These are phyloP conservation scores for Irena cyanogastra DNA, from an alignment of 2,113 vertebrate species.

Conservation along the genomic window DNA sequence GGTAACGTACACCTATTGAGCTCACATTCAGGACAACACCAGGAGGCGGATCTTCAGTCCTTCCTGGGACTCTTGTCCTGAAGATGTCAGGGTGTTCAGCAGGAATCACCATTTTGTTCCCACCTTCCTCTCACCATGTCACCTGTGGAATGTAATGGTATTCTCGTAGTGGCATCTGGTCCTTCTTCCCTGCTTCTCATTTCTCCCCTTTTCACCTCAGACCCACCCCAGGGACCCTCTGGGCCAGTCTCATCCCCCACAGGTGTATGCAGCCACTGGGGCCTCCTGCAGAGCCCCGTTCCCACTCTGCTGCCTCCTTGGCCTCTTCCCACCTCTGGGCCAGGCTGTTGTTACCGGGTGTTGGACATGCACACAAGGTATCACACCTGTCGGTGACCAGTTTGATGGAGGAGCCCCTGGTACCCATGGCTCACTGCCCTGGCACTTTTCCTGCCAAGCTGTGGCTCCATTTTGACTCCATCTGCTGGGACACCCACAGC, in stretches of 20 bases:
- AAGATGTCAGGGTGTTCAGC: too few species aligned
- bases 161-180: too few species aligned
- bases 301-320: not conserved
- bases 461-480: rapidly evolving
- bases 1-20: too few species aligned
- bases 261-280: rapidly evolving
- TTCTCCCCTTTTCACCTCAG: not conserved
- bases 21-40: not conserved
- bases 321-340: not conserved
- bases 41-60: rapidly evolving
- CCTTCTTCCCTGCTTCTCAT: not conserved
- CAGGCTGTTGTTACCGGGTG: rapidly evolving
- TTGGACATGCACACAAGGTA: rapidly evolving
- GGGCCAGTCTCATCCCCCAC: rapidly evolving
- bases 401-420: not conserved
- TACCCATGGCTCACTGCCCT: rapidly evolving
- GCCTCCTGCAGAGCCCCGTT: rapidly evolving
- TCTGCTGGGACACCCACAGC: not conserved
- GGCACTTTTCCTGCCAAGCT: rapidly evolving
- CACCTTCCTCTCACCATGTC: not conserved
- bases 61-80: not conserved
- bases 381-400: rapidly evolving
- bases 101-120: not conserved
- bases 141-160: not conserved
- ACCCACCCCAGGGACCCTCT: not conserved